phyloP scores from a whole-genome alignment of 2,888 invertebrate genomes.

The Drosophila mettleri region DNA sequence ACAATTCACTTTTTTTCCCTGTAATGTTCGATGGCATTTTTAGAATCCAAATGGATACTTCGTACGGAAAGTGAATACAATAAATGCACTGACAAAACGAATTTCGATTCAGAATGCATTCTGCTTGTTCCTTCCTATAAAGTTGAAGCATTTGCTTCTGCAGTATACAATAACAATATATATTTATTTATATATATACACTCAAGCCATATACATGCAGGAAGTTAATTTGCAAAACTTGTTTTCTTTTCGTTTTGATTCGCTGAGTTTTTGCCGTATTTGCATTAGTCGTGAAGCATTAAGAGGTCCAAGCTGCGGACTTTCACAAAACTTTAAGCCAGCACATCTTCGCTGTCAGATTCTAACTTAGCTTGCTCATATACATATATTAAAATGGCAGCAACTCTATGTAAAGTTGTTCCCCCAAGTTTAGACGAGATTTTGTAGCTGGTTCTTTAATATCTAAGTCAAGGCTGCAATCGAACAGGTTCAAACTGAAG shows the following conservation, averaged over 20 bases:
- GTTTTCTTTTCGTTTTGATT: slow-evolving; percentile 29
- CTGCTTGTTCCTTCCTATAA: slow-evolving; percentile 18
- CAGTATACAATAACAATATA: not conserved
- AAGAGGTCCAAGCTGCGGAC: slow-evolving; percentile 18
- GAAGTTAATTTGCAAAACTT: slow-evolving; percentile 56
- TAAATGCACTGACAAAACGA: slow-evolving; percentile 20
- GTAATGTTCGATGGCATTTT: slow-evolving; percentile 39
- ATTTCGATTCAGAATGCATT: slow-evolving; percentile 42
- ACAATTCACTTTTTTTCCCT: slow-evolving; percentile 28
- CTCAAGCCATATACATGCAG: slow-evolving; percentile 34
- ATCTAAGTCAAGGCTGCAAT: slow-evolving; percentile 3
- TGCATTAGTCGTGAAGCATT: slow-evolving; percentile 9
- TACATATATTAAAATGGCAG: not conserved
- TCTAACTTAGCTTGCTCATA: not conserved
- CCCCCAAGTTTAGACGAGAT: not conserved
- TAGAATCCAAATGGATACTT: slow-evolving; percentile 43
- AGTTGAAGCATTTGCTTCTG: not conserved
- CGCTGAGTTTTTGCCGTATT: slow-evolving; percentile 12
- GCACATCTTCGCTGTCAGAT: slow-evolving; percentile 5
- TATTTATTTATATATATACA: not conserved
- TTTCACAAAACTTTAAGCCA: slow-evolving; percentile 34
- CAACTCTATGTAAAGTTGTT: not conserved
- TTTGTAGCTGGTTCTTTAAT: not conserved
- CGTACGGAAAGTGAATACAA: slow-evolving; percentile 15
- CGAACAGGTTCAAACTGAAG: not conserved